phyloP scores from a whole-genome alignment of 2,113 vertebrate genomes.

The Nettapus auritus region DNA sequence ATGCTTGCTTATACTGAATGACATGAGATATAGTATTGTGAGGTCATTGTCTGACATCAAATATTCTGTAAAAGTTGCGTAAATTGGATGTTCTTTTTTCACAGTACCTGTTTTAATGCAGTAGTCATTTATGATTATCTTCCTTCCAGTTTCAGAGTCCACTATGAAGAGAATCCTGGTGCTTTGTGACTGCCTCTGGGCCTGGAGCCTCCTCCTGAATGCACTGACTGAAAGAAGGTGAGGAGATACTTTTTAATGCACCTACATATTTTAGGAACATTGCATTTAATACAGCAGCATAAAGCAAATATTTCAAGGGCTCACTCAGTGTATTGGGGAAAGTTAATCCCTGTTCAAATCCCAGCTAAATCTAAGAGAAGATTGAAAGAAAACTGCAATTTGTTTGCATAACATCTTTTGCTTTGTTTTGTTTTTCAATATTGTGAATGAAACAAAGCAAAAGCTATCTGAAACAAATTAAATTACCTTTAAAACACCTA shows the following conservation, averaged over 20 bases:
- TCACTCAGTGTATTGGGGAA: slow-evolving; percentile 60
- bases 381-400: slow-evolving; percentile 54
- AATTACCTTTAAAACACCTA: slow-evolving; percentile 1
- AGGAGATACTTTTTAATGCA: slow-evolving; percentile 57
- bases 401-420: slow-evolving; percentile 18
- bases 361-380: slow-evolving; percentile 58
- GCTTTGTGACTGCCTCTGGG: slow-evolving; percentile 86
- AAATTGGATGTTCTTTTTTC: neutral
- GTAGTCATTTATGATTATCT: slow-evolving; percentile 62
- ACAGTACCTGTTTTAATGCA: slow-evolving; percentile 10
- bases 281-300: slow-evolving; percentile 35
- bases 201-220: slow-evolving; percentile 85
- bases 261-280: slow-evolving; percentile 32
- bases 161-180: slow-evolving; percentile 85
- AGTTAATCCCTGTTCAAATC: slow-evolving; percentile 65
- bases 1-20: slow-evolving; percentile 1
- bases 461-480: neutral
- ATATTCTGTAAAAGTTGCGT: slow-evolving; percentile 52
- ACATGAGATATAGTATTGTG: slow-evolving; percentile 12
- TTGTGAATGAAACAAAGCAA: neutral
- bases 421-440: neutral
- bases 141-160: slow-evolving; percentile 81
- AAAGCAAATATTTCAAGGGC: slow-evolving; percentile 38
- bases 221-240: slow-evolving; percentile 91
- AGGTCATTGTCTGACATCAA: slow-evolving; percentile 67